Evolutionary conservation across 1,140 invertebrate genomes (phyloP).

Genomic region (Drosophila rufa): DNA sequence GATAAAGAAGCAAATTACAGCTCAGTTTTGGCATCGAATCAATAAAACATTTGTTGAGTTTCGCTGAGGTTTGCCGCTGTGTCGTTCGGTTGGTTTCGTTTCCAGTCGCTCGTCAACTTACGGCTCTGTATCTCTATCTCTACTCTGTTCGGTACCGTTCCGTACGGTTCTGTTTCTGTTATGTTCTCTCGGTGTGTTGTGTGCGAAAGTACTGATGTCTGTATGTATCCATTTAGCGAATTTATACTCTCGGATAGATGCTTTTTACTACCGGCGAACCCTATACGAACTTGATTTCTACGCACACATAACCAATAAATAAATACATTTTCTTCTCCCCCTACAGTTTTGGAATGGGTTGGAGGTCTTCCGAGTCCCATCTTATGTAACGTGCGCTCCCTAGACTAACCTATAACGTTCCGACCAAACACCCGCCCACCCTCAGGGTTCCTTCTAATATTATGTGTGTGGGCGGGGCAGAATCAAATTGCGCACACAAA

Average conservation of each 20-base stretch:
- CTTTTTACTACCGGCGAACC: slow-evolving; percentile 71
- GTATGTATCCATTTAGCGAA: slow-evolving; percentile 62
- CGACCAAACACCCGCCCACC: not conserved
- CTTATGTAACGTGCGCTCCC: slow-evolving; percentile 39
- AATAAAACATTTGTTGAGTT: slow-evolving; percentile 77
- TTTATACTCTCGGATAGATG: slow-evolving; percentile 61
- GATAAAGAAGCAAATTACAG: slow-evolving; percentile 49
- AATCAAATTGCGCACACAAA: slow-evolving; percentile 1
- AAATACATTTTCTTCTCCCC: slow-evolving; percentile 14
- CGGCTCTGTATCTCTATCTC: slow-evolving; percentile 66
- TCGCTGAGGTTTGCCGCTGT: slow-evolving; percentile 67
- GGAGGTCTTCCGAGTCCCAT: slow-evolving; percentile 27
- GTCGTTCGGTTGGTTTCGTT: slow-evolving; percentile 70
- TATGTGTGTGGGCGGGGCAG: slow-evolving; percentile 23
- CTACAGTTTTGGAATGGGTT: slow-evolving; percentile 3
- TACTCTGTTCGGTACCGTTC: slow-evolving; percentile 51
- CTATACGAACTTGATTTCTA: slow-evolving; percentile 18
- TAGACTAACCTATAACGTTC: slow-evolving; percentile 35
- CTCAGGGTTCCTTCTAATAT: not conserved
- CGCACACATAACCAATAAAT: slow-evolving; percentile 13
- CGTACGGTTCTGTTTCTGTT: slow-evolving; percentile 41
- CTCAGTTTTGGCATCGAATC: slow-evolving; percentile 72
- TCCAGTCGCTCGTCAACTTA: slow-evolving; percentile 57
- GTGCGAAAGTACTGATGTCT: slow-evolving; percentile 50
- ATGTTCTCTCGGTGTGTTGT: slow-evolving; percentile 36